Evolutionary conservation across 2,113 vertebrate genomes (phyloP).

Genomic region (Rhea americana): DNA sequence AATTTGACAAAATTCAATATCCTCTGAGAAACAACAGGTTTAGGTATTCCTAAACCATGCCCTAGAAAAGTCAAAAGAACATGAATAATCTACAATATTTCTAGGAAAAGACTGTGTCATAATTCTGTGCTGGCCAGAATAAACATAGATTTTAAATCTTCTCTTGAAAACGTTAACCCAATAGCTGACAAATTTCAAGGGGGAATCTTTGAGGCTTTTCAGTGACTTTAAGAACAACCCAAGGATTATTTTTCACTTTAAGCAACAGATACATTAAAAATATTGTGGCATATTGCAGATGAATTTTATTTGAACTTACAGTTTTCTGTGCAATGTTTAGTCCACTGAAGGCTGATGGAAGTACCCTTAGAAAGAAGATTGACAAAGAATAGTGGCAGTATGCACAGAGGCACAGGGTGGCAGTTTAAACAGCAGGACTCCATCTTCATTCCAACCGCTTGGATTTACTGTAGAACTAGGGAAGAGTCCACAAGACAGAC

Average conservation of each 20-base stretch:
- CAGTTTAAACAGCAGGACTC: not conserved
- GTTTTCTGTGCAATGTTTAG: not conserved
- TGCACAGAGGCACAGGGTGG: not conserved
- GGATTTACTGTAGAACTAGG: not conserved
- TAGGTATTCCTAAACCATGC: not conserved
- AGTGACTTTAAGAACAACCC: not conserved
- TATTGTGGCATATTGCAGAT: not conserved
- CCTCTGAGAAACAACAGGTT: constrained; percentile 6
- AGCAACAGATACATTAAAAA: constrained; percentile 1
- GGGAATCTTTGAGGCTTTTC: not conserved
- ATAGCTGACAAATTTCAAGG: not conserved
- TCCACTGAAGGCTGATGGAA: not conserved
- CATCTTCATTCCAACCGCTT: not conserved
- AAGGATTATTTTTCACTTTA: not conserved
- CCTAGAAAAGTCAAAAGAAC: constrained; percentile 30
- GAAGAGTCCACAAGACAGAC: not conserved
- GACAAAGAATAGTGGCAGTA: not conserved
- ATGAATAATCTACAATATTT: constrained; percentile 12
- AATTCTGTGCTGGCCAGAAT: not conserved
- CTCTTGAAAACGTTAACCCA: constrained; percentile 17
- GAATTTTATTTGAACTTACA: not conserved
- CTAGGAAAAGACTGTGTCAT: not conserved
- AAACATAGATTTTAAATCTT: constrained; percentile 29
- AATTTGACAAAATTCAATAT: constrained; percentile 38
- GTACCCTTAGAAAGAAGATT: not conserved